Base-by-base conservation (phyloP, 2,888 invertebrate species). In the Melolontha melolontha region DNA sequence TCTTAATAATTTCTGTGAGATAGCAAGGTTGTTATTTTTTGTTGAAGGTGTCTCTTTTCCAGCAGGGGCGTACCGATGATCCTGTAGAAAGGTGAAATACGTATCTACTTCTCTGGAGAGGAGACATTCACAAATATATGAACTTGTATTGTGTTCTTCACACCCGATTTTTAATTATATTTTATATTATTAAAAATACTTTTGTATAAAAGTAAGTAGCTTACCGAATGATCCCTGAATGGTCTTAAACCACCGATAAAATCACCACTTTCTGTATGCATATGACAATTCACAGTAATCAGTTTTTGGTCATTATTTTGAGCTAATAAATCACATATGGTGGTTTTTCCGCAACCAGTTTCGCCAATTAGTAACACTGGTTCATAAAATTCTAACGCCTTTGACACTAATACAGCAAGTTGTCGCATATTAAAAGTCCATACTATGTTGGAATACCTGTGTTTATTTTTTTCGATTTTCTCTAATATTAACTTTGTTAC, bases 261-360 rank as follows among this genome's bases (percentile, higher is more conserved):
- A 82, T 99, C 99, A 0, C 98, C 92, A 73, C 97, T 96, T 83
- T 99, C 99, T 0, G 98, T 97, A 79, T 99, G 96, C 92, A 98
- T 95, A 79, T 99, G 99, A 83, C 99, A 99, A 83, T 98, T 99
- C 1, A 98, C 90, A 42, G 94, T 90, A 64, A 91, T 86, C 42
- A 98, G 85, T 64, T 89, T 83, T 64, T 90, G 90, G 0, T 85
- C 82, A 70, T 87, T 88, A 63, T 93, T 85, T 29, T 89, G 87
- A 5, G 97, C 92, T 59, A 95, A 86, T 14, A 97, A 85, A 85
- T 98, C 96, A 76, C 97, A 97, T 4, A 98, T 89, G 0, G 97
- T 97, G 0, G 98, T 98, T 86, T 98, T 98, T 0, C 98, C 98
- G 79, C 97, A 96, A 0, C 97, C 99, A 0, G 99, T 99, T 79